Percentiles rank a stretch among this genome's conserved stretches.
phyloP scores from a whole-genome alignment of 1,140 invertebrate genomes.

The Drosophila erecta region DNA sequence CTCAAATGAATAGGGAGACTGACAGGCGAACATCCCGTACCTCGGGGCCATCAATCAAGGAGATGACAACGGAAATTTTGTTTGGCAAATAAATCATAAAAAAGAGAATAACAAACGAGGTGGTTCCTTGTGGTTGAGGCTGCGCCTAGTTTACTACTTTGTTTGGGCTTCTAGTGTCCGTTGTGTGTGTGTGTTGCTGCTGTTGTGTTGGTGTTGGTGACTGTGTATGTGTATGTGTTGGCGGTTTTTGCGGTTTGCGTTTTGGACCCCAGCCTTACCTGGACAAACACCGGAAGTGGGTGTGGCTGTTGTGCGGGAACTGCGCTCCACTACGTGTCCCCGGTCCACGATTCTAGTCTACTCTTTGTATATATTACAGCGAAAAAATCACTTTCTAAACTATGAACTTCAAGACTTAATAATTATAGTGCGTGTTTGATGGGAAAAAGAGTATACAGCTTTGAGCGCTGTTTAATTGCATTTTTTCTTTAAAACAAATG shows the following conservation, averaged over 20 bases:
- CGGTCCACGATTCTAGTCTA: constrained; percentile 2
- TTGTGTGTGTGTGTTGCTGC: constrained; percentile 20
- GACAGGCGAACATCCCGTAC: constrained; percentile 12
- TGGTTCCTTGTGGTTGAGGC: constrained; percentile 42
- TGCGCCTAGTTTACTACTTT: constrained; percentile 43
- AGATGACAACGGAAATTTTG: constrained; percentile 49
- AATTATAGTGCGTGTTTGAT: too few relatives aligned
- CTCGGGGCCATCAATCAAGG: constrained; percentile 69
- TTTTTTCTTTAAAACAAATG: not conserved
- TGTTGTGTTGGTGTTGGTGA: constrained; percentile 20
- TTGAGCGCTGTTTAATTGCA: not conserved
- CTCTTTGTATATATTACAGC: not conserved
- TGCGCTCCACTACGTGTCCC: constrained; percentile 39
- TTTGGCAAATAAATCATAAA: constrained; percentile 74
- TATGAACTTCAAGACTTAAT: not conserved
- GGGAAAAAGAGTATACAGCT: too few relatives aligned
- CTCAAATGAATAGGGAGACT: constrained; percentile 59
- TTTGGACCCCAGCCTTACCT: constrained; percentile 56
- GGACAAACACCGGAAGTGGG: constrained; percentile 62
- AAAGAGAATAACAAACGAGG: constrained; percentile 51
- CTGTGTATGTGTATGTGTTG: constrained; percentile 67
- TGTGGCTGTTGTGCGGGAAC: constrained; percentile 59
- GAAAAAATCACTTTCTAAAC: not conserved
- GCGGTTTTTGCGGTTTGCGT: constrained; percentile 72
- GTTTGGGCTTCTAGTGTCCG: constrained; percentile 16